phyloP scores from a whole-genome alignment of 2,797 vertebrate species.

The Picus viridis region DNA sequence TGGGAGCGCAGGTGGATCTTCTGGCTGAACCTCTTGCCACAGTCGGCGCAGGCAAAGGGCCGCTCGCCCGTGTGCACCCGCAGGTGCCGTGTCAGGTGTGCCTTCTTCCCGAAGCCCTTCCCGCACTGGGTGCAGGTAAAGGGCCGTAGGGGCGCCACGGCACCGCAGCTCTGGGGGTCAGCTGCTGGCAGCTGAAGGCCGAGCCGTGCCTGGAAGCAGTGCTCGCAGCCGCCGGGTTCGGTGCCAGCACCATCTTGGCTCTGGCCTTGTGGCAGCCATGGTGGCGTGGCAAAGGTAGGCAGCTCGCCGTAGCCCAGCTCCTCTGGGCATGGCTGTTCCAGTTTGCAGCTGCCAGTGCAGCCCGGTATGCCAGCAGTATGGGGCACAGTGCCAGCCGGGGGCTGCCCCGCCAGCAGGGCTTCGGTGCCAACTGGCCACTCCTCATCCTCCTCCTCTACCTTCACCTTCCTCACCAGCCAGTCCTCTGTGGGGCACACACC shows the following conservation, averaged over 20 bases:
- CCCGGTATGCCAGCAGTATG: fast-evolving
- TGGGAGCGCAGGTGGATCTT: slow-evolving; percentile 78
- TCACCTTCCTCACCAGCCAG: slow-evolving; percentile 51
- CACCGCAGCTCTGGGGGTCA: not conserved
- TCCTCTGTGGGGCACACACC: not conserved
- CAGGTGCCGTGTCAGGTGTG: slow-evolving; percentile 76
- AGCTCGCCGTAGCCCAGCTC: not conserved
- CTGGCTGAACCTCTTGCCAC: slow-evolving; percentile 78
- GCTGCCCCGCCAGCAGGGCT: not conserved
- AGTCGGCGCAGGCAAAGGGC: slow-evolving; percentile 71
- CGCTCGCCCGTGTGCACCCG: slow-evolving; percentile 78
- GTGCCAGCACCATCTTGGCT: not conserved
- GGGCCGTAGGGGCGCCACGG: not conserved
- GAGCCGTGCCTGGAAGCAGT: slow-evolving; percentile 38
- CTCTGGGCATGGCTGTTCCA: not conserved
- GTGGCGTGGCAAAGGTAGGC: not conserved
- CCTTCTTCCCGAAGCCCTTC: slow-evolving; percentile 78
- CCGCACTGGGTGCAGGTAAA: slow-evolving; percentile 74
- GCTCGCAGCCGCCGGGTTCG: slow-evolving; percentile 17
- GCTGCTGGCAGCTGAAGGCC: not conserved
- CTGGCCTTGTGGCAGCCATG: slow-evolving; percentile 32
- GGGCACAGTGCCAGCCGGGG: not conserved
- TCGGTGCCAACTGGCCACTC: not conserved
- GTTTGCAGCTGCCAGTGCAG: not conserved
- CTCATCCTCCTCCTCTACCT: slow-evolving; percentile 63